Conservation (phyloP, 2,113 vertebrate species). For the Indicator maculatus region DNA sequence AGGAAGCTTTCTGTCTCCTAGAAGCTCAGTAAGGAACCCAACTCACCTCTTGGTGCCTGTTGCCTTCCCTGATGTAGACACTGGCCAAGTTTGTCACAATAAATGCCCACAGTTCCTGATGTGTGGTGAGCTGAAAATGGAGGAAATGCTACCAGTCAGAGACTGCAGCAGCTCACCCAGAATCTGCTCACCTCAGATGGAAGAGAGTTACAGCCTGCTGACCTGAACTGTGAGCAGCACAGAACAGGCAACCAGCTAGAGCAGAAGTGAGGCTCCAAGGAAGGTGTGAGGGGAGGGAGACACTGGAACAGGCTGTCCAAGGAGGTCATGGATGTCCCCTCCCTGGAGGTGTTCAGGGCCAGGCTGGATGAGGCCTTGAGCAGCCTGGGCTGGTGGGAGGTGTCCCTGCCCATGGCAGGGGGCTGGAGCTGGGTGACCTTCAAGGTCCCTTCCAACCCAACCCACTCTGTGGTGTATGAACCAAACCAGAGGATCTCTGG, state of each 20-base stretch:
- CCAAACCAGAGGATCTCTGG: fast-evolving
- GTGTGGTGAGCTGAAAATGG: slow-evolving; percentile 88
- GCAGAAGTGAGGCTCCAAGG: too few species aligned
- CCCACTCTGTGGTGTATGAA: too few species aligned
- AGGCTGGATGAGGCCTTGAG: too few species aligned
- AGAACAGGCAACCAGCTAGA: background rate
- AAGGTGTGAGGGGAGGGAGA: too few species aligned
- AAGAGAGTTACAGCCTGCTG: background rate
- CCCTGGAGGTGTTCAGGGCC: too few species aligned
- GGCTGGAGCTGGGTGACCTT: too few species aligned
- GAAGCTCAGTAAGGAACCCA: background rate
- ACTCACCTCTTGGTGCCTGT: slow-evolving; percentile 94
- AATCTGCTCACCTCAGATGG: background rate
- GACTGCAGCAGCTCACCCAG: background rate
- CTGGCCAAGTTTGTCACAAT: slow-evolving; percentile 98
- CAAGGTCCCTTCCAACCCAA: too few species aligned
- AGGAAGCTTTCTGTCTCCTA: background rate
- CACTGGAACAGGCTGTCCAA: too few species aligned
- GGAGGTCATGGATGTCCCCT: too few species aligned
- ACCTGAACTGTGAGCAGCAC: fast-evolving
- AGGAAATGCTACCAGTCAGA: background rate
- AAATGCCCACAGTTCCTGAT: slow-evolving; percentile 97
- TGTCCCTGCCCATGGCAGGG: too few species aligned
- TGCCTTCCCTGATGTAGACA: slow-evolving; percentile 98
- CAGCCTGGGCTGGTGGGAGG: too few species aligned